A percentile compares a stretch with the other conserved stretches of the same genome.
Evolutionary conservation across 2,113 vertebrate species (phyloP).

Genomic region (Isurus oxyrinchus): DNA sequence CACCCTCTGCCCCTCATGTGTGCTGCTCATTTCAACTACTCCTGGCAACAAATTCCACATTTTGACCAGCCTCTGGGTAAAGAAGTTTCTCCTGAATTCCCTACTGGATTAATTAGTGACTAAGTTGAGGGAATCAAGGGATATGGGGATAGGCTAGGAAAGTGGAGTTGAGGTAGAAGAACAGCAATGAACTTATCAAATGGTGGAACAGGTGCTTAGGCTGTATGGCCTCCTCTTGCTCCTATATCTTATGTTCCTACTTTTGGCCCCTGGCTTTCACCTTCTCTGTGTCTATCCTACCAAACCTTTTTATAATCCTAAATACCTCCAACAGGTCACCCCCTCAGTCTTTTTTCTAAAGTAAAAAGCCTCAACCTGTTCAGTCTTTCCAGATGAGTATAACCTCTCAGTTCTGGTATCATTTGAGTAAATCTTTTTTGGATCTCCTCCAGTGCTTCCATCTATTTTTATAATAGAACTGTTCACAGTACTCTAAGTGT

Average conservation of each 20-base stretch:
- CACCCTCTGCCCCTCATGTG: not conserved
- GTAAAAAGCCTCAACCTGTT: not conserved
- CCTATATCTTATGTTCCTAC: not conserved
- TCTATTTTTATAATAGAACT: not conserved
- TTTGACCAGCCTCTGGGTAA: not conserved
- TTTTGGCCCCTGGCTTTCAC: not conserved
- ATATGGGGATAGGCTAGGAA: not conserved
- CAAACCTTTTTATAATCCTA: not conserved
- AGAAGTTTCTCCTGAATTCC: not conserved
- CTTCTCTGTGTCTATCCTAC: not conserved
- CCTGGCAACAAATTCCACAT: not conserved
- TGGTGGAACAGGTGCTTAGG: no score
- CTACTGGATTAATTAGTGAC: not conserved
- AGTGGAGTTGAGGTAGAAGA: not conserved
- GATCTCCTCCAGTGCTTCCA: not conserved
- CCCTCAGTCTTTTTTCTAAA: not conserved
- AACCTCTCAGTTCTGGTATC: not conserved
- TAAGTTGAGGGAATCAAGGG: not conserved
- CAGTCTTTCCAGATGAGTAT: not conserved
- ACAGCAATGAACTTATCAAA: no score
- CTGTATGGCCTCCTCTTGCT: not conserved
- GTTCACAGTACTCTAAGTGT: not conserved
- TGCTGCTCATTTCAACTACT: not conserved
- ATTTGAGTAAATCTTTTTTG: not conserved
- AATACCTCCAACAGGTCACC: not conserved